Evolutionary conservation across 1,140 invertebrate species (phyloP).

Genomic region (Drosophila dunni): DNA sequence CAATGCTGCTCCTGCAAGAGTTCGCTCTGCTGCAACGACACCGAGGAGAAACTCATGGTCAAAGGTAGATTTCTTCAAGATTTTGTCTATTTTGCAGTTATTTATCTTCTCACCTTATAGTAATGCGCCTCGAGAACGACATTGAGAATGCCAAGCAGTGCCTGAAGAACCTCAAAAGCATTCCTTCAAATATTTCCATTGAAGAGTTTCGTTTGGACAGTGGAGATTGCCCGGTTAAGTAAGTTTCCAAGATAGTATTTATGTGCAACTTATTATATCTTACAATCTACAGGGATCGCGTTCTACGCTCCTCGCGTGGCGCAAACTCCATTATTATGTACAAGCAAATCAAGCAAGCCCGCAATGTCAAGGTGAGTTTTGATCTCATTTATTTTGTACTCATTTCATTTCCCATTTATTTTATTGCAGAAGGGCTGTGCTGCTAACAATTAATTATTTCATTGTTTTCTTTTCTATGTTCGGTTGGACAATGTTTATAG

Average conservation of each 20-base stretch:
- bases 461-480: conserved; percentile 11
- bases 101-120: conserved; percentile 30
- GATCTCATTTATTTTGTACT: neutral
- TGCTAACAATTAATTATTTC: conserved; percentile 13
- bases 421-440: conserved; percentile 18
- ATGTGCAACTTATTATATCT: neutral
- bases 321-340: conserved; percentile 17
- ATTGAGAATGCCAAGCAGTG: conserved; percentile 60
- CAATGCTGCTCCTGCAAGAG: conserved; percentile 67
- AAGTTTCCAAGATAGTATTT: conserved; percentile 5
- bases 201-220: conserved; percentile 35
- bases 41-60: conserved; percentile 44
- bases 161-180: conserved; percentile 51
- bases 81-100: neutral
- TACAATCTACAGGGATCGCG: conserved; percentile 7
- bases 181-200: conserved; percentile 50
- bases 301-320: conserved; percentile 5
- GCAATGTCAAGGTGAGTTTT: conserved; percentile 6
- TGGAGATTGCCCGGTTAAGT: conserved; percentile 35
- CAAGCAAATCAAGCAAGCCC: conserved; percentile 31
- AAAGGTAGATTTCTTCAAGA: conserved; percentile 28
- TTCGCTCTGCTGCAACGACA: conserved; percentile 54
- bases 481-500: conserved; percentile 9
- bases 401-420: neutral
- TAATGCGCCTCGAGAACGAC: conserved; percentile 59